These are phyloP conservation scores for Drosophila multiciliata DNA, from an alignment of 2,888 invertebrate genomes.

Conservation along the genomic window DNA sequence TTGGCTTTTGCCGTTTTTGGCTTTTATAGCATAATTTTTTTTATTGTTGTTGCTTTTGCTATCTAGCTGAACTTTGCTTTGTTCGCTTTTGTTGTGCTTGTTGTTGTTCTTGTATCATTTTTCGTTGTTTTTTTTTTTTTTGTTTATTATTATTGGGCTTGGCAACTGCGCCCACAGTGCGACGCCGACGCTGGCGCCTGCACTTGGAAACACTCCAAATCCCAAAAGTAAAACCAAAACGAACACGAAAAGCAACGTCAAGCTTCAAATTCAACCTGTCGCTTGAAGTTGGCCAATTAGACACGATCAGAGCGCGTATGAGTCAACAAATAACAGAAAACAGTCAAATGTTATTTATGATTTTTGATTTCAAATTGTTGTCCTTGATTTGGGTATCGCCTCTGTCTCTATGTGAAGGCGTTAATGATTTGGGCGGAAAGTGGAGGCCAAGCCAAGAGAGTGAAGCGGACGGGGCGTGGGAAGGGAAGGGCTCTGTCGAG, in stretches of 20 bases:
- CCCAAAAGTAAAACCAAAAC: conserved; percentile 5
- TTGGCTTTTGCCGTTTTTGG: conserved; percentile 29
- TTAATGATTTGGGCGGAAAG: conserved; percentile 42
- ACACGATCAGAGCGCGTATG: conserved; percentile 65
- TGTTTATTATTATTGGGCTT: conserved; percentile 39
- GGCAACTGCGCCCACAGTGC: conserved; percentile 58
- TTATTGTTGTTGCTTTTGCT: conserved; percentile 39
- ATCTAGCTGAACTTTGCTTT: conserved; percentile 51
- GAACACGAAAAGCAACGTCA: conserved; percentile 31
- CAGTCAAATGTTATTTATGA: conserved; percentile 78
- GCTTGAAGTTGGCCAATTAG: conserved; percentile 70
- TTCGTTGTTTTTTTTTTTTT: conserved; percentile 8
- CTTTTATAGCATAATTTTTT: conserved; percentile 53
- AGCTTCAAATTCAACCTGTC: conserved; percentile 67
- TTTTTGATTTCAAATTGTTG: conserved; percentile 64
- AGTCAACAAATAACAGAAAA: conserved; percentile 54
- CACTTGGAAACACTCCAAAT: conserved; percentile 51
- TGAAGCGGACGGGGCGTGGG: not conserved
- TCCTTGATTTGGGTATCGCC: conserved; percentile 70
- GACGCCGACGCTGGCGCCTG: conserved; percentile 49
- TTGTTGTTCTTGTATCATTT: not conserved
- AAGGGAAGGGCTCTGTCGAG: not conserved
- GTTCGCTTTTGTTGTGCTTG: conserved; percentile 35
- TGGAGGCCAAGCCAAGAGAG: conserved; percentile 41
- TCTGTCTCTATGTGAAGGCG: conserved; percentile 29